Evolutionary conservation across 2,113 vertebrate genomes (phyloP).

Genomic region (Emberiza fucata): DNA sequence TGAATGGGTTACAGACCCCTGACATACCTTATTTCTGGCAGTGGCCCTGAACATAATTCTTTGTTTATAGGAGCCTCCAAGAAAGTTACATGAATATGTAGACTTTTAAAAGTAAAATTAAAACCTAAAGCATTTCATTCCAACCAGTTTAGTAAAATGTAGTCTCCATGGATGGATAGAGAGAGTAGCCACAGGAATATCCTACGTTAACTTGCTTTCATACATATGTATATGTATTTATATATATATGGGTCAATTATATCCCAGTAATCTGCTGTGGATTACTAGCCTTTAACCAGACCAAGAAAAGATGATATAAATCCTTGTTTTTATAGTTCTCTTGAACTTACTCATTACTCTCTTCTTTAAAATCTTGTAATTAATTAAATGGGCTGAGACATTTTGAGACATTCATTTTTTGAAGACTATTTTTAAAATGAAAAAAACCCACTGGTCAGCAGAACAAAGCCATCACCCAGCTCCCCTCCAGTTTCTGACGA

Average conservation of each 20-base stretch:
- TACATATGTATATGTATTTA: neutral
- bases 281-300: slow-evolving; percentile 56
- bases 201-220: neutral
- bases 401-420: slow-evolving; percentile 21
- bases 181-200: slow-evolving; percentile 40
- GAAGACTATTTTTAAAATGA: neutral
- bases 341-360: slow-evolving; percentile 47
- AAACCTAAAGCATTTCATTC: slow-evolving; percentile 32
- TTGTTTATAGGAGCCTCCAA: slow-evolving; percentile 63
- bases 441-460: neutral
- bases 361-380: slow-evolving; percentile 49
- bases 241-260: slow-evolving; percentile 28
- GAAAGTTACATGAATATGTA: slow-evolving; percentile 64
- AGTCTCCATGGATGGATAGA: slow-evolving; percentile 22
- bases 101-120: slow-evolving; percentile 45
- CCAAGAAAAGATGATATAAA: slow-evolving; percentile 54
- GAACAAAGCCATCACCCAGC: neutral
- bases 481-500: neutral
- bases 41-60: slow-evolving; percentile 61
- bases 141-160: slow-evolving; percentile 61
- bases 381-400: slow-evolving; percentile 40
- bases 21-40: slow-evolving; percentile 73
- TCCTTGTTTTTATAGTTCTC: slow-evolving; percentile 52
- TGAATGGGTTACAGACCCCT: slow-evolving; percentile 69
- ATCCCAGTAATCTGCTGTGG: slow-evolving; percentile 50